phyloP scores from a whole-genome alignment of 2,888 invertebrate species.

The Notocelia uddmanniana region DNA sequence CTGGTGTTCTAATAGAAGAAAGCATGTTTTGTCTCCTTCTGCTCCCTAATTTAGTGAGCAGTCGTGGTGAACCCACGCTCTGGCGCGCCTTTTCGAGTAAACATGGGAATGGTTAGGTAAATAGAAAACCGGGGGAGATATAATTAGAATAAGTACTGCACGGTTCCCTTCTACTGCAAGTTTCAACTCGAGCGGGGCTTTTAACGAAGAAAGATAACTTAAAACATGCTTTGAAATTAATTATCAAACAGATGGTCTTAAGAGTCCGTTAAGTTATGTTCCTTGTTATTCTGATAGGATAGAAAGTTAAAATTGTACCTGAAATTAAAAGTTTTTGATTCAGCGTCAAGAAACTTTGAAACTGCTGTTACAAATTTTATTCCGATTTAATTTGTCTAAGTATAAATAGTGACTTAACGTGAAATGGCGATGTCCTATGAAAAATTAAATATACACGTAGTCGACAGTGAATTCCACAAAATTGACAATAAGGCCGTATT shows the following conservation, averaged over 20 bases:
- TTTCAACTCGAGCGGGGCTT: conserved; percentile 40
- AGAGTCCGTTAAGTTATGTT: conserved; percentile 40
- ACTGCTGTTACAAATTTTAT: conserved; percentile 18
- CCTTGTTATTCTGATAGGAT: conserved; percentile 37
- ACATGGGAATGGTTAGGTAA: conserved; percentile 79
- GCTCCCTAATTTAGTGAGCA: conserved; percentile 79
- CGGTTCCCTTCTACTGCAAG: conserved; percentile 57
- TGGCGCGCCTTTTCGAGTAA: conserved; percentile 81
- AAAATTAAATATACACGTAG: not conserved
- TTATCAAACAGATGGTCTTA: conserved; percentile 40
- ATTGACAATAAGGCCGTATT: not conserved
- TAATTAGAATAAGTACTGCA: conserved; percentile 82
- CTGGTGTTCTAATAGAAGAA: conserved; percentile 59
- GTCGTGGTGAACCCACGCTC: conserved; percentile 75
- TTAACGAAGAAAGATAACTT: conserved; percentile 42
- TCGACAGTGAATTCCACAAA: not conserved
- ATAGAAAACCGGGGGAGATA: conserved; percentile 82
- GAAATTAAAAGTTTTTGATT: conserved; percentile 38
- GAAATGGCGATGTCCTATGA: not conserved
- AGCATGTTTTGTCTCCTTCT: conserved; percentile 76
- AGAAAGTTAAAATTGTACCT: conserved; percentile 27
- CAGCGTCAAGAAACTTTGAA: conserved; percentile 18
- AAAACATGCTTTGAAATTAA: conserved; percentile 45
- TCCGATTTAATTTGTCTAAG: conserved; percentile 15
- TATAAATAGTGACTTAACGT: not conserved